Evolutionary conservation across 2,797 vertebrate species (phyloP), one percentile per base, ranked within the genome.

Genomic region (Lycodopsis pacificus): DNA sequence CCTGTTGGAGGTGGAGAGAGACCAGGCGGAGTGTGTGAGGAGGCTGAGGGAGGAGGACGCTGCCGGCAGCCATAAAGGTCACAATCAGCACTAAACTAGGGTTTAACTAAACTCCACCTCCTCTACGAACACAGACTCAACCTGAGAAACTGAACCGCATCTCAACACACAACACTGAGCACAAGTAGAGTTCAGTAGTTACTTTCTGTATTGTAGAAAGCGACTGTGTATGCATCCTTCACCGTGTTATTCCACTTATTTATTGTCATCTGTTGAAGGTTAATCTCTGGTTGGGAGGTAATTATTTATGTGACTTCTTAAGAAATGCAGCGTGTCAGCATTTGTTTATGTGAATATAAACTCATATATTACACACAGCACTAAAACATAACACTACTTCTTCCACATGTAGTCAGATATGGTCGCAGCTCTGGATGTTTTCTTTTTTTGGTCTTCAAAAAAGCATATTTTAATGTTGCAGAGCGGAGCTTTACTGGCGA

Each of bases 1-100:
- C 80, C 71, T 94, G 80, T 7, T 91, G 88, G 92, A 94, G 85
- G 85, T 94, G 88, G 85, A 92, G 84, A 46, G 68, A 44, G 92
- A 94, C 65, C 86, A 77, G 69, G 51, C 27, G 0, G 90, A 92
- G 83, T 94, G 93, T 74, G 17, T 80, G 79, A 76, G 49, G 77
- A 80, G 42, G 71, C 89, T 94, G 74, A 69, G 30, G 61, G 81
- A 89, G 73, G 79, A 90, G 65, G 66, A 82, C 30, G 56, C 65
- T 1, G n/a, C 14, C 30, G 7, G 67, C 59, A 22, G 59, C 38
- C 15, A 5, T 1, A 82, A 81, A 91, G 92, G 92, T 93, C 73
- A 66, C 20, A 1, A 4, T 76, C 59, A 9, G 30, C 69, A 32
- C 19, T 9, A 22, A 34, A 53, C 59, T 10, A 27, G 32, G 20